Evolutionary conservation across 2,797 vertebrate genomes (phyloP).

Genomic region (Hybognathus amarus): DNA sequence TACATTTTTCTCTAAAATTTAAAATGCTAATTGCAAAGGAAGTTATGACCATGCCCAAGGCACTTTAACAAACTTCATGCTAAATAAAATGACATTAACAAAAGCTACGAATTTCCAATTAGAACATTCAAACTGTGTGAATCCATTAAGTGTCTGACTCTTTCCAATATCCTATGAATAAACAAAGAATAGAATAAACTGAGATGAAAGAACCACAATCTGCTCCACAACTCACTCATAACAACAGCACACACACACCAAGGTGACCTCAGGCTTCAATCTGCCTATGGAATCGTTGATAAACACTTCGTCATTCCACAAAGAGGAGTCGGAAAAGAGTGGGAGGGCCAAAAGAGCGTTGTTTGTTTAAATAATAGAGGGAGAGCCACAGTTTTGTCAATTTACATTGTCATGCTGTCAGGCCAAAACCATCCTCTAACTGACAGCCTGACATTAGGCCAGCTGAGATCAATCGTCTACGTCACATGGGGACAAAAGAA

Average conservation of each 20-base stretch:
- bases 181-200: background rate
- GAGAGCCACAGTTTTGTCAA: constrained; percentile 53
- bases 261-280: constrained; percentile 49
- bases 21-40: constrained; percentile 10
- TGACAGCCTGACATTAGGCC: constrained; percentile 59
- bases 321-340: constrained; percentile 26
- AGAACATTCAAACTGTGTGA: constrained; percentile 24
- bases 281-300: constrained; percentile 30
- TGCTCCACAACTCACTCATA: background rate
- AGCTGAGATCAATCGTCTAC: constrained; percentile 58
- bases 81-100: constrained; percentile 39
- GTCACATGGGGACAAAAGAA: constrained; percentile 53
- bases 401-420: constrained; percentile 57
- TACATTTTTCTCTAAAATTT: background rate
- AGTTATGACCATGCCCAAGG: constrained; percentile 25
- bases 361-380: constrained; percentile 62
- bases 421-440: constrained; percentile 29
- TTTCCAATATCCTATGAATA: background rate
- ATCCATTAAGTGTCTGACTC: background rate
- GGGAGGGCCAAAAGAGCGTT: constrained; percentile 27
- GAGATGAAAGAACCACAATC: background rate
- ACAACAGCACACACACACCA: background rate
- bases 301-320: constrained; percentile 40
- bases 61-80: constrained; percentile 40
- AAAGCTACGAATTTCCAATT: constrained; percentile 12